Evolutionary conservation across 2,113 vertebrate genomes (phyloP).

Genomic region (Cephalopholis sonnerati): DNA sequence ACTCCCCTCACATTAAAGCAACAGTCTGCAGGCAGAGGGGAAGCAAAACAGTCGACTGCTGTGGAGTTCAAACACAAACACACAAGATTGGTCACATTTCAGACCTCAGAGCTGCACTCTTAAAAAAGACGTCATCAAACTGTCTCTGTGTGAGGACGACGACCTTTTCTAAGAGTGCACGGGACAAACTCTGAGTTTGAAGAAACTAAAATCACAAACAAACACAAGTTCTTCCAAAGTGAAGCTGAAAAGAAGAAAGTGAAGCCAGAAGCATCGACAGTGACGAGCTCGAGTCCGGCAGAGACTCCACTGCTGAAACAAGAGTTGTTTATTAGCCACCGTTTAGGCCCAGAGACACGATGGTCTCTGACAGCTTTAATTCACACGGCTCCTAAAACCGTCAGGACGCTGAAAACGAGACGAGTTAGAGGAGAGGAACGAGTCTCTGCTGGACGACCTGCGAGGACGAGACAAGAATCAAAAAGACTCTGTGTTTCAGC

Average conservation of each 20-base stretch:
- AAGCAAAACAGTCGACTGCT: neutral
- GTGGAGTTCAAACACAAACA: neutral
- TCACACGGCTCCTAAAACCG: neutral
- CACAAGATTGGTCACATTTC: slow-evolving; percentile 1
- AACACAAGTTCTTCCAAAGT: neutral
- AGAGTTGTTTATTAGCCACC: neutral
- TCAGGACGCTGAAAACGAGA: slow-evolving; percentile 28
- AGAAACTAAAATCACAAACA: too few relatives aligned
- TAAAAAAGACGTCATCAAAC: neutral
- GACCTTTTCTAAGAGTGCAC: neutral
- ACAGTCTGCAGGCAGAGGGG: neutral
- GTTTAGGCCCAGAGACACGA: neutral
- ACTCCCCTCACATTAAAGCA: neutral
- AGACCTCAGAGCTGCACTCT: neutral
- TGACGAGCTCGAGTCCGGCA: neutral
- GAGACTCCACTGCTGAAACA: neutral
- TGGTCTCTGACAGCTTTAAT: neutral
- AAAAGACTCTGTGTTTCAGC: neutral
- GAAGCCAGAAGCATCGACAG: neutral
- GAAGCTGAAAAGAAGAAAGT: slow-evolving; percentile 1
- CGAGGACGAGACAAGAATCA: neutral
- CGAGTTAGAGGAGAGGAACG: slow-evolving; percentile 10
- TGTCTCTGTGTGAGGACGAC: neutral
- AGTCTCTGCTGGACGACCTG: slow-evolving; percentile 10
- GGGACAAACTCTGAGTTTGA: too few relatives aligned